Base-by-base conservation (phyloP, 2,797 vertebrate species). In the Alauda arvensis region DNA sequence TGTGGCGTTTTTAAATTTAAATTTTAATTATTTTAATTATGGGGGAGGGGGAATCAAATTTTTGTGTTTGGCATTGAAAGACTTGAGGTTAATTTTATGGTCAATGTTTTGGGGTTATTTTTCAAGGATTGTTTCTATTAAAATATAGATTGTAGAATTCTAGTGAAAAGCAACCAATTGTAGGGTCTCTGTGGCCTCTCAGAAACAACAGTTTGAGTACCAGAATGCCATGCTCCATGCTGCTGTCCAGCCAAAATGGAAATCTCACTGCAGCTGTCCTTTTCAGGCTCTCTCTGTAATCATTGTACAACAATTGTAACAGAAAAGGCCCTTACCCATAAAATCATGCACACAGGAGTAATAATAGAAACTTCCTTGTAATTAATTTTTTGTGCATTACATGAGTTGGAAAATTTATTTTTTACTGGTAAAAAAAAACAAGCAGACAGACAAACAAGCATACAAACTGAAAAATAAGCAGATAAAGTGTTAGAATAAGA, bases 31-130 rank as follows among this genome's bases (percentile, higher is more conserved):
- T 69, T 84, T 74, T 67, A 70, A 57, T 51, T n/a, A 37, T 33
- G 6, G 8, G 3, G 2, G 12, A 75, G 6, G 12, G 14, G 1
- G 0, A 70, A 63, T 37, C 1, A 21, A 31, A 23, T 66, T 62
- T 83, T 62, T 89, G 3, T 68, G 10, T 6, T 68, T 55, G 31
- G 8, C 12, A 53, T 55, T 63, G 8, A 67, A 84, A 57, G 4
- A 37, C 14, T 65, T 79, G 14, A 46, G 4, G 21, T 49, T 61
- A 46, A 24, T 57, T 79, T 84, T 72, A 63, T 17, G 31, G 37
- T n/a, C 52, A 21, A 18, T 46, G 21, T 25, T 42, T n/a, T n/a
- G n/a, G n/a, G n/a, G n/a, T n/a, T n/a, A n/a, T n/a, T 42, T 83
- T 77, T 56, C 37, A 56, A 74, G 24, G 7, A 55, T 24, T 42